Evolutionary conservation across 2,888 invertebrate genomes (phyloP), one percentile per base, ranked within the genome.

Genomic region (Drosophila kokeensis): DNA sequence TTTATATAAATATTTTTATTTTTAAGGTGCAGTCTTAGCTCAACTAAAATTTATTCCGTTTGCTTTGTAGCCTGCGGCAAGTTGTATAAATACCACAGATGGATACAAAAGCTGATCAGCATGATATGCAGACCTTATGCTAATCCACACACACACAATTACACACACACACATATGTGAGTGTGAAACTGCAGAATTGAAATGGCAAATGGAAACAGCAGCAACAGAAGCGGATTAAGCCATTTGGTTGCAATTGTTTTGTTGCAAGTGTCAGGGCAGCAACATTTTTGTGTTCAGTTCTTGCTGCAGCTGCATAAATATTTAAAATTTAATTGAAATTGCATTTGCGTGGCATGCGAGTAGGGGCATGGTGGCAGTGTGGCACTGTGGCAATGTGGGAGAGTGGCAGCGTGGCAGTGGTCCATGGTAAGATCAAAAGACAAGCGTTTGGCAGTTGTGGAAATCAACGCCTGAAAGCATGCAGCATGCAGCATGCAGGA

Each of bases 281-380:
- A 50, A 65, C 42, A 57, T 60, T 74, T 69, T 57, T 64, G 60
- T 60, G 42, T 42, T 55, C 45, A 45, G 38, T n/a, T 65, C 62
- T 48, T 73, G 67, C 60, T 69, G 70, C 69, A 69, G 68, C 73
- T 73, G 83, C 80, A 87, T 87, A 90, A 87, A 87, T 87, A 87
- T 87, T 87, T 87, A 90, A 87, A 87, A 89, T 87, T 87, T 90
- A 87, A 87, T 87, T 87, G 87, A 87, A 87, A 85, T 88, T 85
- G 85, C 84, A 81, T 88, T 90, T 77, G 77, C 67, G 50, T 64
- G 67, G 55, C 60, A 52, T 50, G 69, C 34, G 76, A 71, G 48
- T 27, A n/a, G 21, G 29, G 55, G 55, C 48, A 42, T 32, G 13
- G 67, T 24, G n/a, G 21, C 38, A 24, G 11, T 5, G 34, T 32